Base-by-base conservation (phyloP, 2,888 invertebrate genomes). In the Scrobipalpa costella region DNA sequence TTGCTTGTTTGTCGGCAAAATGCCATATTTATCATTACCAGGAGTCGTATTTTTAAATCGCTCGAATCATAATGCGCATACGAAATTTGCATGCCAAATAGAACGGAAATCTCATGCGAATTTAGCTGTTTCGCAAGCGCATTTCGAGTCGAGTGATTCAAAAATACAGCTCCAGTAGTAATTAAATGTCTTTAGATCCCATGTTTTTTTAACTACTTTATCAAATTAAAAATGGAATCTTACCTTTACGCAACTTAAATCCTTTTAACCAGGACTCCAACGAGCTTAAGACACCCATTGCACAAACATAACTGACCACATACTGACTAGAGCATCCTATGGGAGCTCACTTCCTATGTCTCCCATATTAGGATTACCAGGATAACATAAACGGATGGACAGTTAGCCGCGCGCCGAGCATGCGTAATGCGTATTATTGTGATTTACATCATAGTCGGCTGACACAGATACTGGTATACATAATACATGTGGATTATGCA, bases 401-500 rank as follows among this genome's bases (percentile, higher is more conserved):
- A 86, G 89, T 89, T 90, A 90, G 70, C 70, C 70, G 68, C 75
- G 77, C 79, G 83, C 69, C 68, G 70, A 68, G 88, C 80, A 88
- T 89, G 80, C 81, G 74, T 82, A 86, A 89, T 84, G 68, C 74
- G 73, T 76, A 79, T 79, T 81, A 80, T 79, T 79, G 77, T 77
- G 68, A 78, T 81, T 81, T 82, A 79, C 81, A 81, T 81, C 77
- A 81, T 74, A 70, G 68, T 21, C 11, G 58, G 27, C 50, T 63
- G 63, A 61, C 64, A 64, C 52, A 50, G 27, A 61, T 61, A 61
- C 52, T 34, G 27, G 15, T 59, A 44, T 15, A 47, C 49, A 60
- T 60, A 59, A 44, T 59, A 49, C 40, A 40, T 49, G 34, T 49
- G n/a, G 49, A 33, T 49, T 60, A 44, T 58, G 38, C 19, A 34